Percentiles rank a stretch among this genome's conserved stretches.
Evolutionary conservation across 2,113 vertebrate genomes (phyloP).

Genomic region (Pelobates fuscus): DNA sequence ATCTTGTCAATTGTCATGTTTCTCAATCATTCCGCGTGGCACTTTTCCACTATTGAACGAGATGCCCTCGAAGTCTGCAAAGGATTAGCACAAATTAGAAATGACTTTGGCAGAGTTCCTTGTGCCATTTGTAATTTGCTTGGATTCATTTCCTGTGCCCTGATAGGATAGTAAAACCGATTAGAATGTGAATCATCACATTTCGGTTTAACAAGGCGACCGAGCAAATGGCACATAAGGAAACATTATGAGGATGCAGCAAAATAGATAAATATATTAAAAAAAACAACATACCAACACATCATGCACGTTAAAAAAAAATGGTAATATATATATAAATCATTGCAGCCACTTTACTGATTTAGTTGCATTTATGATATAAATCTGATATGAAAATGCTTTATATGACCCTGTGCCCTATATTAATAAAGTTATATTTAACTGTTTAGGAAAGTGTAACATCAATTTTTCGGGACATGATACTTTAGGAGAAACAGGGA

Average conservation of each 20-base stretch:
- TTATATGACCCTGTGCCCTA: too few species aligned
- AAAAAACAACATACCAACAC: too few species aligned
- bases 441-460: too few species aligned
- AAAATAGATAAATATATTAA: neutral
- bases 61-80: slow-evolving; percentile 49
- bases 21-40: slow-evolving; percentile 50
- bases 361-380: too few species aligned
- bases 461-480: too few species aligned
- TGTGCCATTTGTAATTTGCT: slow-evolving; percentile 49
- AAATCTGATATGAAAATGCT: too few species aligned
- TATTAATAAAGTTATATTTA: too few species aligned
- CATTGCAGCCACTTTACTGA: too few species aligned
- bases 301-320: too few species aligned
- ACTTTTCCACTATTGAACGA: slow-evolving; percentile 47
- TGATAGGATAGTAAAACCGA: slow-evolving; percentile 52
- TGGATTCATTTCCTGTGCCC: slow-evolving; percentile 48
- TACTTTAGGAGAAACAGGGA: too few species aligned
- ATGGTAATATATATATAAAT: slow-evolving; percentile 1
- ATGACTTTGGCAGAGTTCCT: slow-evolving; percentile 49
- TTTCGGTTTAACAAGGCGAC: slow-evolving; percentile 40
- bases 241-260: slow-evolving; percentile 22
- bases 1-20: slow-evolving; percentile 51
- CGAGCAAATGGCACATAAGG: slow-evolving; percentile 34
- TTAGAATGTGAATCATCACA: slow-evolving; percentile 49
- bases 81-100: slow-evolving; percentile 52